Evolutionary conservation across 2,113 vertebrate species (phyloP), one percentile per base, ranked within the genome.

Genomic region (Condylura cristata): DNA sequence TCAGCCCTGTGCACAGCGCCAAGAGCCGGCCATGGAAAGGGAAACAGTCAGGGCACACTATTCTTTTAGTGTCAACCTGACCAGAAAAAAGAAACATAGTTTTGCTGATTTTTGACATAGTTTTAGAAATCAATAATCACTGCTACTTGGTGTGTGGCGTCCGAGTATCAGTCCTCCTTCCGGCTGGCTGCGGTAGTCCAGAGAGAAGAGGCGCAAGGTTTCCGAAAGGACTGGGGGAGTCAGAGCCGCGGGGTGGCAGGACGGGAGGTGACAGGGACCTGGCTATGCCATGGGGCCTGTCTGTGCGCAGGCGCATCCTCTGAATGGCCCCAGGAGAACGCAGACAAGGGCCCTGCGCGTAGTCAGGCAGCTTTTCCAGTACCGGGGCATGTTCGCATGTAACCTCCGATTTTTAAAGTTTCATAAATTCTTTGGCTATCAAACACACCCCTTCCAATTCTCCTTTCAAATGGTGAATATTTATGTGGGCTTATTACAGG

Each of bases 61-160:
- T 34, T 86, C 51, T 83, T 71, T 41, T 81, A 34, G 37, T 89
- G 75, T 92, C 83, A 89, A 48, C 22, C 39, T 53, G 80, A 66
- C 46, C 14, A 81, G 82, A 22, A 58, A 39, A 34, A 61, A 90
- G 11, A n/a, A 71, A 60, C 28, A 53, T 56, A 88, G 30, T 83
- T 88, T 91, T 86, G 26, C 63, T 76, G 46, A 71, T 66, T 72
- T 72, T 68, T 84, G 74, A 53, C 37, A 71, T 83, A 30, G 30
- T 80, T 96, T 92, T 82, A 86, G 84, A 94, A 83, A 83, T 39
- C 41, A 86, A 70, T 39, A 12, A 48, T 63, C 22, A 90, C 88
- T 92, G 60, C 63, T 74, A 74, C 78, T 61, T 88, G 63, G n/a
- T 39, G 18, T 12, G 8, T 58, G 34, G 86, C 53, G 58, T 63